phyloP scores from a whole-genome alignment of 2,113 vertebrate species.

The Neofelis nebulosa region DNA sequence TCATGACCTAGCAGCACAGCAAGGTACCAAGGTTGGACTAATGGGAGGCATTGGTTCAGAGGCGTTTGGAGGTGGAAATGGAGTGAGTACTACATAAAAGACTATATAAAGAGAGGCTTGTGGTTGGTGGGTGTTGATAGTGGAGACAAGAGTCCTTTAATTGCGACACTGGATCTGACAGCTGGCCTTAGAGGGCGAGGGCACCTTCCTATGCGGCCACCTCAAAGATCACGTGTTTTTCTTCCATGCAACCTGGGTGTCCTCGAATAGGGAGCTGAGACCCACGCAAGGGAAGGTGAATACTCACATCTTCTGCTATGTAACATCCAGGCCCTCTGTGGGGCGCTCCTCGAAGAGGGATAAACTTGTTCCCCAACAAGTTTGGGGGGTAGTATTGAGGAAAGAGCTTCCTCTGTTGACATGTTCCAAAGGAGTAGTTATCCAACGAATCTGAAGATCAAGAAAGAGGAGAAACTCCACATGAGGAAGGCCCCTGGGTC shows the following conservation, averaged over 20 bases:
- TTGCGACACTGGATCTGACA: background rate
- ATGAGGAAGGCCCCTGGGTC: background rate
- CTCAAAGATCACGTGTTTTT: background rate
- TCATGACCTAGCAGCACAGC: background rate
- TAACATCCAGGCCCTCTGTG: constrained; percentile 87
- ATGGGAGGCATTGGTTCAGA: background rate
- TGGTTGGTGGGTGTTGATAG: background rate
- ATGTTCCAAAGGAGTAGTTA: constrained; percentile 84
- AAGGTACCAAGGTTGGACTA: background rate
- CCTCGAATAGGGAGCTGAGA: background rate
- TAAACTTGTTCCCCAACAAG: constrained; percentile 82
- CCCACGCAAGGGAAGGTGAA: background rate
- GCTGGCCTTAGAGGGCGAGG: background rate
- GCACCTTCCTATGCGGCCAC: background rate
- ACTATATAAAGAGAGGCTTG: background rate
- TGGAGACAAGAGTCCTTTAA: background rate
- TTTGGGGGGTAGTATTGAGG: constrained; percentile 78
- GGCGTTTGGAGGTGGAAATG: background rate
- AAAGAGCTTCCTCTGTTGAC: constrained; percentile 84
- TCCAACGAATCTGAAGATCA: constrained; percentile 27
- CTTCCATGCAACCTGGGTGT: background rate
- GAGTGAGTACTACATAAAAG: too few species aligned
- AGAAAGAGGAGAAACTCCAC: constrained; percentile 30
- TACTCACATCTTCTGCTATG: constrained; percentile 84
- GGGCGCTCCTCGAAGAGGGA: constrained; percentile 44